Base-by-base conservation (phyloP, 2,797 vertebrate genomes). In the Brachyalestes nurse region DNA sequence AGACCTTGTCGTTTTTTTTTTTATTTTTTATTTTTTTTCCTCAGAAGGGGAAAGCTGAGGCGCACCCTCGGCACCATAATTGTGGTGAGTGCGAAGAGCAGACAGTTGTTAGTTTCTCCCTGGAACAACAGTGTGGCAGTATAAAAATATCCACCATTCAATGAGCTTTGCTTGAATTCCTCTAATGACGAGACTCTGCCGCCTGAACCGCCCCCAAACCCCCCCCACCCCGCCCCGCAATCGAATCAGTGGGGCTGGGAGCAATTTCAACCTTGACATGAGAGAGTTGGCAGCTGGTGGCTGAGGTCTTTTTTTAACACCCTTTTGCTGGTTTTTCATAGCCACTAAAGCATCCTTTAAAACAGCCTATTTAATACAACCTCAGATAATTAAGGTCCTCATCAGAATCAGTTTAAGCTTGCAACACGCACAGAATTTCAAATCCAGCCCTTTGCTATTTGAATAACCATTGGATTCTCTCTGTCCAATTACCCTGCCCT, bases 91-190 rank as follows among this genome's bases (percentile, higher is more conserved):
- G 42, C 28, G 53, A 74, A 19, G 9, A 51, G 65, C 75, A 60
- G 49, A 70, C 78, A 47, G 49, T 6, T 1, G 13, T 71, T 77
- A 38, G 67, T 80, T 60, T 78, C 53, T 40, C 42, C 42, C 28
- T 49, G n/a, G 42, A 80, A 71, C 57, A 57, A 78, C 78, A 71
- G 62, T 51, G 40, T 9, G 64, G 77, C 1, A 17, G 55, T 67
- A 12, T 71, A 82, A 80, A 82, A 72, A 71, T 47, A 60, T 38
- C 49, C 6, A 19, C 34, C 16, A 66, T 82, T 82, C 74, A 77
- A 9, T 61, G n/a, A 71, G 23, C 64, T 61, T 83, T 66, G 45
- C 60, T 83, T 55, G 42, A 72, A 75, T 55, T 78, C 17, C 51
- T 73, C 78, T 72, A 60, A 82, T 34, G 66, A 61, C 34, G 72